Evolutionary conservation across 2,888 invertebrate species (phyloP).

Genomic region (Odontocolon sp.): DNA sequence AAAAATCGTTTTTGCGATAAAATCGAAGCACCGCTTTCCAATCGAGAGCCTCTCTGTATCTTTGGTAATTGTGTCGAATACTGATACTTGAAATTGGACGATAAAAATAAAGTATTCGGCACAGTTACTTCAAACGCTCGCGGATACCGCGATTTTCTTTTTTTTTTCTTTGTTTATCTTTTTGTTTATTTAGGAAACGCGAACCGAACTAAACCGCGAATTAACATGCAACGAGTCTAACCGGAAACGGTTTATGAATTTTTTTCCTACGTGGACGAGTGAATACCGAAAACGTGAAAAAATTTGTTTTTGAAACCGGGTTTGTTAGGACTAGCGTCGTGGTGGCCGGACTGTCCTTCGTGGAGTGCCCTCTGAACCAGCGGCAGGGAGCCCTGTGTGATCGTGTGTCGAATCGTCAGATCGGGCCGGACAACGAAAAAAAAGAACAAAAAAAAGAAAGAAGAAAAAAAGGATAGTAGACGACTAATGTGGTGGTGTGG

Average conservation of each 20-base stretch:
- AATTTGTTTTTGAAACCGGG: constrained; percentile 92
- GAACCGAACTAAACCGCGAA: background rate
- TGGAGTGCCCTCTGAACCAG: constrained; percentile 86
- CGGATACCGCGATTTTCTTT: background rate
- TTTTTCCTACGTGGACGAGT: constrained; percentile 82
- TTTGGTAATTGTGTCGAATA: constrained; percentile 62
- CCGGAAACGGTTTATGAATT: background rate
- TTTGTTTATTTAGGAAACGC: constrained; percentile 13
- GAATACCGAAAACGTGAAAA: constrained; percentile 92
- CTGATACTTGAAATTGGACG: constrained; percentile 38
- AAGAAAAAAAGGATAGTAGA: constrained; percentile 78
- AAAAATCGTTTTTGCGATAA: constrained; percentile 5
- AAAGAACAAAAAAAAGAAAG: constrained; percentile 76
- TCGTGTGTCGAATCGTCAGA: constrained; percentile 79
- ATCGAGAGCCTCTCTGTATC: constrained; percentile 38
- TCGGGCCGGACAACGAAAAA: constrained; percentile 79
- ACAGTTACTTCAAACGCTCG: constrained; percentile 50
- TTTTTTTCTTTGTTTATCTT: too few relatives aligned
- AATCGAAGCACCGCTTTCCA: constrained; percentile 37
- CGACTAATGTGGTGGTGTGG: constrained; percentile 71
- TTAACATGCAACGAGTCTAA: constrained; percentile 7
- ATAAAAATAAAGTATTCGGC: constrained; percentile 57
- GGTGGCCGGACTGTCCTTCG: constrained; percentile 82
- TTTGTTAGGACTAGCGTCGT: constrained; percentile 83
- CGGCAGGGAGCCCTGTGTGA: constrained; percentile 81